phyloP scores from a whole-genome alignment of 2,888 invertebrate genomes.

The Phlogophora meticulosa region DNA sequence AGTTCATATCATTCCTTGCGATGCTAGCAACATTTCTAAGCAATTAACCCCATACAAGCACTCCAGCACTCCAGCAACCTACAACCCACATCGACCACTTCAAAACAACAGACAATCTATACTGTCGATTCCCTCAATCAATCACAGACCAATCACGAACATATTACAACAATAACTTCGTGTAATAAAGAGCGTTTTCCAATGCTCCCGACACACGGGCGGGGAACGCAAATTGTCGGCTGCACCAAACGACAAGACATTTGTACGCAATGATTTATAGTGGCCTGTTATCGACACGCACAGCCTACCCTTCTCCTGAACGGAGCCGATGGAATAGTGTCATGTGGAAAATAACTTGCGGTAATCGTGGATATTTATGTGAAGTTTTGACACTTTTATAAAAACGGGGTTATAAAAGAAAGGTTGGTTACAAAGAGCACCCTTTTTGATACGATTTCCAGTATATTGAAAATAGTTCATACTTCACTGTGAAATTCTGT shows the following conservation, averaged over 20 bases:
- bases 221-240: conserved; percentile 84
- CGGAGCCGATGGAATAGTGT: conserved; percentile 61
- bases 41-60: not conserved
- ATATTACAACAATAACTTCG: conserved; percentile 54
- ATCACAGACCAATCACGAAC: conserved; percentile 47
- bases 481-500: too few relatives aligned
- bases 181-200: conserved; percentile 50
- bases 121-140: conserved; percentile 29
- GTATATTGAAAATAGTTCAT: too few relatives aligned
- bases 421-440: too few relatives aligned
- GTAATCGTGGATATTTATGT: conserved; percentile 12
- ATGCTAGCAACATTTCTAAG: too few relatives aligned
- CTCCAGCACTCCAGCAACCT: not conserved
- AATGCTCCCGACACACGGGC: conserved; percentile 58
- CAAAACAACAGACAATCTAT: conserved; percentile 33
- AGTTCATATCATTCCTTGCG: not conserved
- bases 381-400: conserved; percentile 15
- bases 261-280: conserved; percentile 89
- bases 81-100: conserved; percentile 12
- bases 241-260: conserved; percentile 88
- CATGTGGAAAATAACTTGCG: conserved; percentile 51
- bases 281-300: conserved; percentile 88
- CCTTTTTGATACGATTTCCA: too few relatives aligned
- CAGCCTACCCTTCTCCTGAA: conserved; percentile 85
- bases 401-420: too few relatives aligned